Conservation (phyloP, 23 tunicate species). For the Ascidia mentula region DNA sequence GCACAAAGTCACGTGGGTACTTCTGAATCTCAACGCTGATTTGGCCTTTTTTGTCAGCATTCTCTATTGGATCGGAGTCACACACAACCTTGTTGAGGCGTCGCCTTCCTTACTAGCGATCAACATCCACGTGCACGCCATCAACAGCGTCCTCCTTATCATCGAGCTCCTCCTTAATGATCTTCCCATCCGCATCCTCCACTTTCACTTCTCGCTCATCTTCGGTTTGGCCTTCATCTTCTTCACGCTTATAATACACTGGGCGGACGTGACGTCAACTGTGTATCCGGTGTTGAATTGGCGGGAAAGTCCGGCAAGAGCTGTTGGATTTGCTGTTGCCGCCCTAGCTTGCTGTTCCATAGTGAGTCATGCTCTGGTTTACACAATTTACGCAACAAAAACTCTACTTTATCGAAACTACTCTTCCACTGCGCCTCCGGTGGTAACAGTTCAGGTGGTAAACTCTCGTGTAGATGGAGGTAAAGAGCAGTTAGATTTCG, state of each 20-base stretch:
- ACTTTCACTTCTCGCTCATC: slow-evolving; percentile 15
- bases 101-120: slow-evolving; percentile 20
- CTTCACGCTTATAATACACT: slow-evolving; percentile 28
- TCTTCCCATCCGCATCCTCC: slow-evolving; percentile 36
- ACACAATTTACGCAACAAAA: background rate
- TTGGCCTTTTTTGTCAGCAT: slow-evolving; percentile 19
- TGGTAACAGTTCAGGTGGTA: no score
- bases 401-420: background rate
- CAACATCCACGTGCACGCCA: slow-evolving; percentile 51
- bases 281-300: slow-evolving; percentile 48
- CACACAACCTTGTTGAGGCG: slow-evolving; percentile 22
- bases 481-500: no score
- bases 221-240: slow-evolving; percentile 24
- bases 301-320: slow-evolving; percentile 11
- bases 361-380: background rate
- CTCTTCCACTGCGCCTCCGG: background rate
- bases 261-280: slow-evolving; percentile 15
- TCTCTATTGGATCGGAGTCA: slow-evolving; percentile 43
- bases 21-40: slow-evolving; percentile 37
- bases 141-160: slow-evolving; percentile 26
- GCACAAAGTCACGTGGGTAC: slow-evolving; percentile 29
- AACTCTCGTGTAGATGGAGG: no score
- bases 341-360: background rate
- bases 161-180: slow-evolving; percentile 18
- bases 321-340: background rate